Evolutionary conservation across 2,888 invertebrate genomes (phyloP).

Genomic region (Hirudinaria manillensis): DNA sequence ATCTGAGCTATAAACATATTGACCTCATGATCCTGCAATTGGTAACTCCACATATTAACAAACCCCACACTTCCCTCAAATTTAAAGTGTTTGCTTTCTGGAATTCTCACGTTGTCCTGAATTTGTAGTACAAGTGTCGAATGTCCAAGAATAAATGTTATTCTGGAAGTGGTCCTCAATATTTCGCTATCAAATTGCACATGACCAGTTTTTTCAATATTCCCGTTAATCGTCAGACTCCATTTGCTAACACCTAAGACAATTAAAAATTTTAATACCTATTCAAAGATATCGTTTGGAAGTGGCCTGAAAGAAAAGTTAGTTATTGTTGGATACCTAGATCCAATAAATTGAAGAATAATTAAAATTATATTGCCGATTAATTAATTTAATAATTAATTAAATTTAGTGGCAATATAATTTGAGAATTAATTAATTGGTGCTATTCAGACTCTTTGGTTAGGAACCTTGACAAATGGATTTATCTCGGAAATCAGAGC

Average conservation of each 20-base stretch:
- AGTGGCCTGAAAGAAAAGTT: no score
- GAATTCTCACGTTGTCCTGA: not conserved
- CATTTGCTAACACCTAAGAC: conserved; percentile 31
- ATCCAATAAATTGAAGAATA: no score
- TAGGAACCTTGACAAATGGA: no score
- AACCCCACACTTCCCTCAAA: conserved; percentile 51
- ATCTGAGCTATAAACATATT: not conserved
- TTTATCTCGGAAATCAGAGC: no score
- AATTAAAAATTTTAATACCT: not conserved
- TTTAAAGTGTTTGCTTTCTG: conserved; percentile 43
- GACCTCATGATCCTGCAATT: conserved; percentile 42
- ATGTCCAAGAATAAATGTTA: conserved; percentile 51
- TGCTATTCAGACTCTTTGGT: no score
- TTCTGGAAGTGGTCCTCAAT: conserved; percentile 44
- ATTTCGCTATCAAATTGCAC: conserved; percentile 6
- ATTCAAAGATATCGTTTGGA: no score
- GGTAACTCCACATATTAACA: conserved; percentile 51
- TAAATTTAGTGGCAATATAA: no score
- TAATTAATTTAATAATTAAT: no score
- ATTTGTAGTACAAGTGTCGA: conserved; percentile 21
- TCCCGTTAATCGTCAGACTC: conserved; percentile 35
- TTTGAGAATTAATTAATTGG: no score
- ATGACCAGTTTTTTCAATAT: conserved; percentile 26
- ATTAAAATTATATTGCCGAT: no score
- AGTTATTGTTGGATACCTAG: no score